Percentiles rank a stretch among this genome's conserved stretches.
phyloP scores from a whole-genome alignment of 37 sponge, comb jelly and placozoan species.

The Beroe forskalii region DNA sequence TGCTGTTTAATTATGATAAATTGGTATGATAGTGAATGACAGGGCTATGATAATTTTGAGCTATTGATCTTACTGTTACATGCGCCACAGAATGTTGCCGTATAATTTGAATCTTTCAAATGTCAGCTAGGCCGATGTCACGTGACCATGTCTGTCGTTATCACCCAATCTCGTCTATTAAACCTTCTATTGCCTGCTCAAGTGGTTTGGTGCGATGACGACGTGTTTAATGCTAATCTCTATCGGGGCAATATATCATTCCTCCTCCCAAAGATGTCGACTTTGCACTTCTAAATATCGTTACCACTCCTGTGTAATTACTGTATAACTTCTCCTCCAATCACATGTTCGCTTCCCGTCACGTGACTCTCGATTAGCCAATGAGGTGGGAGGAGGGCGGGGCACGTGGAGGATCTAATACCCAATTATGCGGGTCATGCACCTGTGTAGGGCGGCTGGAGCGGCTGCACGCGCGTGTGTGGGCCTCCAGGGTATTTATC shows the following conservation, averaged over 20 bases:
- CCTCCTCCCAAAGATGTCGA: neutral
- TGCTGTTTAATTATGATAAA: no score
- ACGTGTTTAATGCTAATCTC: no score
- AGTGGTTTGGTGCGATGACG: no score
- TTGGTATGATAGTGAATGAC: no score
- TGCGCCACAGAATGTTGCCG: no score
- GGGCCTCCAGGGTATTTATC: constrained; percentile 39
- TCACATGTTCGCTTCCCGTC: neutral
- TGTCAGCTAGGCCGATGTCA: no score
- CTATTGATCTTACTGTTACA: no score
- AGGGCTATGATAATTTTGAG: no score
- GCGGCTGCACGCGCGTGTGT: neutral
- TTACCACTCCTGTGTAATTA: constrained; percentile 26
- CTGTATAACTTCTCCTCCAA: constrained; percentile 12
- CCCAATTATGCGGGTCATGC: constrained; percentile 23
- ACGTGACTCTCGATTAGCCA: neutral
- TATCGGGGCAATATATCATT: constrained; percentile 14
- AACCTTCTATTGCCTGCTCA: no score
- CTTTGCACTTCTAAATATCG: constrained; percentile 20
- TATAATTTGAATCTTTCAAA: no score
- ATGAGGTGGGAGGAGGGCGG: neutral
- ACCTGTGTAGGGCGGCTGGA: neutral
- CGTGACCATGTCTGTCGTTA: no score
- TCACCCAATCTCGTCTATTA: no score
- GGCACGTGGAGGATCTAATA: neutral